Conservation (phyloP, 2,888 invertebrate genomes). For the Sphaerophoria rueppellii region DNA sequence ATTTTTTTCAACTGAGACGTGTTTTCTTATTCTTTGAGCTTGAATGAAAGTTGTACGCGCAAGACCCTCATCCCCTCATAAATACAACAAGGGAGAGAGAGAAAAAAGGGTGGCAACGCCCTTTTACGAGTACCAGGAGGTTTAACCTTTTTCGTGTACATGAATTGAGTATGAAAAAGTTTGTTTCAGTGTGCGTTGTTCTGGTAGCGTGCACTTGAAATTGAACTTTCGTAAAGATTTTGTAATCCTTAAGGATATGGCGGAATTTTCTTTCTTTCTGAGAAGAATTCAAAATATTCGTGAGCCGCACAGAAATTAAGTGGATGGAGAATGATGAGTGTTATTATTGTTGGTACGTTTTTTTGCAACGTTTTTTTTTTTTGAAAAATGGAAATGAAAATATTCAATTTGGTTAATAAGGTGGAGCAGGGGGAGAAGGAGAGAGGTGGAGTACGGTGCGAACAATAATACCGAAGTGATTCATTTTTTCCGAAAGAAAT, state of each 20-base stretch:
- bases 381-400: slow-evolving; percentile 69
- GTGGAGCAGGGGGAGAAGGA: neutral
- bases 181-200: slow-evolving; percentile 2
- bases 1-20: slow-evolving; percentile 30
- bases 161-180: slow-evolving; percentile 22
- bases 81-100: neutral
- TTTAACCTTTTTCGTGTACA: slow-evolving; percentile 66
- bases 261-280: slow-evolving; percentile 21
- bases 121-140: slow-evolving; percentile 70
- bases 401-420: slow-evolving; percentile 67
- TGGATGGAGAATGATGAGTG: slow-evolving; percentile 20
- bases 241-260: slow-evolving; percentile 67
- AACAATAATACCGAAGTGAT: slow-evolving; percentile 33
- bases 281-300: slow-evolving; percentile 1
- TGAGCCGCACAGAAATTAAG: slow-evolving; percentile 5
- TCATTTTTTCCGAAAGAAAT: slow-evolving; percentile 21
- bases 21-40: slow-evolving; percentile 53
- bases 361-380: slow-evolving; percentile 10
- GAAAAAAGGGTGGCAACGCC: slow-evolving; percentile 43
- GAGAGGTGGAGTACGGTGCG: neutral
- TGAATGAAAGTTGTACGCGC: slow-evolving; percentile 6
- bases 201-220: slow-evolving; percentile 57
- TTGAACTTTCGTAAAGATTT: slow-evolving; percentile 65
- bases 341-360: slow-evolving; percentile 11
- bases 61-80: slow-evolving; percentile 3